Evolutionary conservation across 2,113 vertebrate genomes (phyloP).

Genomic region (Strix uralensis): DNA sequence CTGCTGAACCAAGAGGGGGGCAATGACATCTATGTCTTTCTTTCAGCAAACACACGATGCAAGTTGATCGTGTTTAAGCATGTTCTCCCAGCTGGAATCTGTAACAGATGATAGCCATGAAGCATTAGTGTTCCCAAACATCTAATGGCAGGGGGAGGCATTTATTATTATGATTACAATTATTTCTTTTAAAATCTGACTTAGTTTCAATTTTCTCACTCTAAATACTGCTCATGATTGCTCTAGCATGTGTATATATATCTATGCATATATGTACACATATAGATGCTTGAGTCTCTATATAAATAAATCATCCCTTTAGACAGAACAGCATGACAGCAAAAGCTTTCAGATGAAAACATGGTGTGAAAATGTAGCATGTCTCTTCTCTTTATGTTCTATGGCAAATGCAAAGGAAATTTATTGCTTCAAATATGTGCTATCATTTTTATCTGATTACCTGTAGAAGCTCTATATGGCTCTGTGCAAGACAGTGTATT

Average conservation of each 20-base stretch:
- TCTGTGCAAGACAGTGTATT: not conserved
- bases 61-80: conserved; percentile 27
- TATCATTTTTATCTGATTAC: conserved; percentile 69
- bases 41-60: not conserved
- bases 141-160: not conserved
- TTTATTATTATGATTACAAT: not conserved
- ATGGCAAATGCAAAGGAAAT: conserved; percentile 56
- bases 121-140: conserved; percentile 22
- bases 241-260: not conserved
- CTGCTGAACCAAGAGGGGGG: not conserved
- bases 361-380: conserved; percentile 33
- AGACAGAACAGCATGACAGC: conserved; percentile 13
- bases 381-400: conserved; percentile 38
- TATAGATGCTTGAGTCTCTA: not conserved
- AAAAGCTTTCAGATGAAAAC: conserved; percentile 43
- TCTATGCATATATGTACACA: not conserved
- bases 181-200: conserved; percentile 1
- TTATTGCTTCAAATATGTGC: conserved; percentile 51
- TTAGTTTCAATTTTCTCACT: conserved; percentile 12
- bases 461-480: conserved; percentile 27
- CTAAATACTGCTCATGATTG: not conserved
- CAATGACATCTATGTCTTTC: not conserved
- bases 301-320: conserved; percentile 2
- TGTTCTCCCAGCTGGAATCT: conserved; percentile 38
- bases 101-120: not conserved